A percentile compares a stretch with the other conserved stretches of the same genome.
Conservation (phyloP, 1,140 invertebrate species). For the Dolichoris vasculosae region DNA sequence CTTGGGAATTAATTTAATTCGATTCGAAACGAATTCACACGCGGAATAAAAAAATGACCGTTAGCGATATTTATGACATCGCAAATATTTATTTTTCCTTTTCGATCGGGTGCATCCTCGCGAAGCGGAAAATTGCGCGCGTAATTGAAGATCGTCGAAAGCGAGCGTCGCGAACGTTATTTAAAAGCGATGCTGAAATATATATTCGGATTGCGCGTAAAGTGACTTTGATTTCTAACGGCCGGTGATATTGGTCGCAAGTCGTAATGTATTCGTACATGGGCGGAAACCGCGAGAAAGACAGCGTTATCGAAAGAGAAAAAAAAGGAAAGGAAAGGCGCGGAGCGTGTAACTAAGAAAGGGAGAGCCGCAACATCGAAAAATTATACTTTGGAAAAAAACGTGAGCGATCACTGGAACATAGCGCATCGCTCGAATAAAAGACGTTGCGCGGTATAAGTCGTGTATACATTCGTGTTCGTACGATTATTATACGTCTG, state of each 20-base stretch:
- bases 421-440: conserved; percentile 29
- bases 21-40: neutral
- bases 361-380: neutral
- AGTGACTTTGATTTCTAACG: conserved; percentile 7
- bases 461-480: conserved; percentile 3
- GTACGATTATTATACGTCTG: conserved; percentile 21
- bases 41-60: neutral
- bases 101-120: conserved; percentile 15
- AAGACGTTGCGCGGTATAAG: conserved; percentile 33
- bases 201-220: neutral
- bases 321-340: neutral
- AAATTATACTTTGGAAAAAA: conserved; percentile 25
- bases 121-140: neutral
- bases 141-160: neutral
- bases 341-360: neutral
- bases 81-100: conserved; percentile 5
- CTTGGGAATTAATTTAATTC: neutral
- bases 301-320: neutral
- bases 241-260: neutral
- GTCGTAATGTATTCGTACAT: neutral
- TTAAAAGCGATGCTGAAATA: neutral
- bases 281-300: neutral
- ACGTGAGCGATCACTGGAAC: conserved; percentile 45
- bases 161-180: neutral
- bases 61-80: neutral